These are phyloP conservation scores for Ictalurus punctatus DNA, from an alignment of 2,113 vertebrate genomes.

Conservation along the genomic window DNA sequence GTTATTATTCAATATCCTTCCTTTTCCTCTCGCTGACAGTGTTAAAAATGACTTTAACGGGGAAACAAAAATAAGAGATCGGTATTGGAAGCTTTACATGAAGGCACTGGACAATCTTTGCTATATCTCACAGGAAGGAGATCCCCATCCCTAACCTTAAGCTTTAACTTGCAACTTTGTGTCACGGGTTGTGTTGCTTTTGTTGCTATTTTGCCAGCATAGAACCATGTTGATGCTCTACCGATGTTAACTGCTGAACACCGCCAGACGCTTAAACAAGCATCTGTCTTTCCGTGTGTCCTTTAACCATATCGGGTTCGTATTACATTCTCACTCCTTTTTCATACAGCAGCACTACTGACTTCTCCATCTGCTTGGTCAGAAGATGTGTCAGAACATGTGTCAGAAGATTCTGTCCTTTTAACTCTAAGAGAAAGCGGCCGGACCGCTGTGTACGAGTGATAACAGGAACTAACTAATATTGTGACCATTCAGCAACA, in stretches of 20 bases:
- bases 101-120: not conserved
- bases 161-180: not conserved
- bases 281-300: not conserved
- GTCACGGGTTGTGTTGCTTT: not conserved
- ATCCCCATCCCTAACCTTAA: not conserved
- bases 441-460: not conserved
- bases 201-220: constrained; percentile 15
- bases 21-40: not conserved
- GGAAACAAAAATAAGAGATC: not conserved
- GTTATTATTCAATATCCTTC: not conserved
- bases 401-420: not conserved
- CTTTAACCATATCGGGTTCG: not conserved
- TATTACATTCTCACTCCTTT: not conserved
- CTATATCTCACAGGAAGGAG: not conserved
- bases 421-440: not conserved
- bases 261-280: not conserved
- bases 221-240: not conserved
- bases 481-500: not conserved
- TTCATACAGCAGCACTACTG: not conserved
- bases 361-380: not conserved
- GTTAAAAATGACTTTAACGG: not conserved
- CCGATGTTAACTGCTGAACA: constrained; percentile 3
- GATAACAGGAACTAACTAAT: not conserved
- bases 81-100: not conserved
- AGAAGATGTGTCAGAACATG: not conserved